Conservation (phyloP, 2,113 vertebrate species). For the Xenotilapia flavipinnis region DNA sequence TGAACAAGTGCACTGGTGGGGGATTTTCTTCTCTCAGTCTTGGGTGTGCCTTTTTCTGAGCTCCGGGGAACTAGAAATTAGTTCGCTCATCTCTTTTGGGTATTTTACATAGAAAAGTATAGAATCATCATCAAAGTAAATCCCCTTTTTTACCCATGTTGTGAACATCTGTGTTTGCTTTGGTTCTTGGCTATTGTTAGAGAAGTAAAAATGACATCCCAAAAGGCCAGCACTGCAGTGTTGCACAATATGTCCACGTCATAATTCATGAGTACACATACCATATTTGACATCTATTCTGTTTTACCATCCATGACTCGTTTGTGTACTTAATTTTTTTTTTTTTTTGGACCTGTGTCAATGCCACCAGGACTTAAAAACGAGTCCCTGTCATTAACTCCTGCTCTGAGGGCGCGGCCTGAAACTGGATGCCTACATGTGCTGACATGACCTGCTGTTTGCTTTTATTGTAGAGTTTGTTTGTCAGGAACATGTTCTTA, state of each 20-base stretch:
- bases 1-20: conserved; percentile 64
- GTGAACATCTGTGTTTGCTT: conserved; percentile 69
- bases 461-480: conserved; percentile 21
- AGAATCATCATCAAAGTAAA: conserved; percentile 25
- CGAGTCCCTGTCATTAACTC: conserved; percentile 42
- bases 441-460: conserved; percentile 48
- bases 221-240: conserved; percentile 16
- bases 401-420: conserved; percentile 56
- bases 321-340: conserved; percentile 18
- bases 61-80: conserved; percentile 41
- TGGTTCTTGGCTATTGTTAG: conserved; percentile 37
- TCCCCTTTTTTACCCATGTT: conserved; percentile 10
- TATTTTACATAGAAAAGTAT: conserved; percentile 33
- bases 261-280: conserved; percentile 37
- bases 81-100: conserved; percentile 67
- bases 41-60: conserved; percentile 71
- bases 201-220: conserved; percentile 24
- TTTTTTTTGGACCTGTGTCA: conserved; percentile 4
- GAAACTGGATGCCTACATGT: conserved; percentile 62
- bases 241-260: conserved; percentile 38
- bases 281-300: conserved; percentile 46
- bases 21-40: conserved; percentile 43
- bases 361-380: conserved; percentile 34
- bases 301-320: not conserved
- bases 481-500: conserved; percentile 29